Evolutionary conservation across 2,888 invertebrate species (phyloP).

Genomic region (Rapana venosa): DNA sequence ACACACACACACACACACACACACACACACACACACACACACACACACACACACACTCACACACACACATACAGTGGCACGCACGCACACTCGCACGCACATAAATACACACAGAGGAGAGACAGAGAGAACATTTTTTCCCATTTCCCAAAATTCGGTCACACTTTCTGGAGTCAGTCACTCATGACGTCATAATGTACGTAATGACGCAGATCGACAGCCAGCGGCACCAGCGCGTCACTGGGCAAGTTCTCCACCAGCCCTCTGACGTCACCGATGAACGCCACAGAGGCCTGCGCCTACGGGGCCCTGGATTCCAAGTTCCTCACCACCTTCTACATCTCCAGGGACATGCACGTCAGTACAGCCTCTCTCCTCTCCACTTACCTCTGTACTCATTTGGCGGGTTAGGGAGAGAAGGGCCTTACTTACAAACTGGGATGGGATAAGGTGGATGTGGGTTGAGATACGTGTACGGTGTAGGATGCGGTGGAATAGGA

Average conservation of each 20-base stretch:
- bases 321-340: background rate
- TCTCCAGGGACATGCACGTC: background rate
- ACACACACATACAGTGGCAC: background rate
- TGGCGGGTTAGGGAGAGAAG: too few relatives aligned
- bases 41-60: too few relatives aligned
- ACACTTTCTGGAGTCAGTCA: too few relatives aligned
- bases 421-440: too few relatives aligned
- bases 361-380: background rate
- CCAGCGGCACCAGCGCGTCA: background rate
- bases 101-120: background rate
- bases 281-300: conserved; percentile 1
- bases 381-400: background rate
- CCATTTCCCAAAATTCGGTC: background rate
- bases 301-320: conserved; percentile 10
- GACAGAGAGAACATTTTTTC: background rate
- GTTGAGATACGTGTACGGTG: too few relatives aligned
- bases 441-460: too few relatives aligned
- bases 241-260: background rate
- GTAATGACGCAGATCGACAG: background rate
- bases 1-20: background rate
- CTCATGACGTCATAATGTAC: background rate
- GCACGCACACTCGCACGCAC: background rate
- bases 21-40: too few relatives aligned
- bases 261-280: conserved; percentile 1
- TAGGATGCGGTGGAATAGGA: too few relatives aligned